Evolutionary conservation across 1,140 invertebrate species (phyloP).

Genomic region (Forficula auricularia): DNA sequence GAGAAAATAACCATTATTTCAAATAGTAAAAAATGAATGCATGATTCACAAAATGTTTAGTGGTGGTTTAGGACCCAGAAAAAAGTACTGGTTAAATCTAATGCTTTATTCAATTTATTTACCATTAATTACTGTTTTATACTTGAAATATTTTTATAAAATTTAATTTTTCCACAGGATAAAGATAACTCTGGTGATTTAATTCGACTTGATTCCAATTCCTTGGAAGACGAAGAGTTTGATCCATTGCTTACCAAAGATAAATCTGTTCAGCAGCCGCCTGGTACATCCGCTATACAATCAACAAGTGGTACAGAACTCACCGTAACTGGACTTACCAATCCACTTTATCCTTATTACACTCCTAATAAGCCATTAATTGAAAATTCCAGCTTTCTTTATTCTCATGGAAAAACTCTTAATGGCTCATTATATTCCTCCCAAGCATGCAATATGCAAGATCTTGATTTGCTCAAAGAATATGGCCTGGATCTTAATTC

Average conservation of each 20-base stretch:
- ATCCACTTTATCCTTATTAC: slow-evolving; percentile 40
- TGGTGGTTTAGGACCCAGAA: too few relatives aligned
- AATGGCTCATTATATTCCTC: background rate
- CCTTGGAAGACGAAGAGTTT: slow-evolving; percentile 37
- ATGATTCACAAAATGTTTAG: too few relatives aligned
- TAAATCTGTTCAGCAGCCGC: slow-evolving; percentile 10
- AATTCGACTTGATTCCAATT: slow-evolving; percentile 37
- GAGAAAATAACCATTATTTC: too few relatives aligned
- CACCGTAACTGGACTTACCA: slow-evolving; percentile 29
- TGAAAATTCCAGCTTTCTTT: too few relatives aligned
- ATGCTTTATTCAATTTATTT: too few relatives aligned
- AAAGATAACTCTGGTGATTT: slow-evolving; percentile 28
- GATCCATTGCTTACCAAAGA: slow-evolving; percentile 34
- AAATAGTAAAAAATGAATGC: too few relatives aligned
- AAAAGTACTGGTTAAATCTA: too few relatives aligned
- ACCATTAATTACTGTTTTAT: too few relatives aligned
- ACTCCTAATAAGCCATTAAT: slow-evolving; percentile 18
- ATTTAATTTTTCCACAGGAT: background rate
- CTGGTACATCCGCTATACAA: slow-evolving; percentile 2
- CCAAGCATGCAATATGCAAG: background rate
- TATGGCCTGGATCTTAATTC: slow-evolving; percentile 20
- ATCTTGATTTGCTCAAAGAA: slow-evolving; percentile 13
- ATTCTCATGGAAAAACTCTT: too few relatives aligned
- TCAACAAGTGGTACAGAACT: slow-evolving; percentile 10
- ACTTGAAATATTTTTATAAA: too few relatives aligned